Percentiles rank a stretch among this genome's conserved stretches.
Conservation (phyloP, 2,113 vertebrate species). For the Gnathonemus echidnorhynchus region DNA sequence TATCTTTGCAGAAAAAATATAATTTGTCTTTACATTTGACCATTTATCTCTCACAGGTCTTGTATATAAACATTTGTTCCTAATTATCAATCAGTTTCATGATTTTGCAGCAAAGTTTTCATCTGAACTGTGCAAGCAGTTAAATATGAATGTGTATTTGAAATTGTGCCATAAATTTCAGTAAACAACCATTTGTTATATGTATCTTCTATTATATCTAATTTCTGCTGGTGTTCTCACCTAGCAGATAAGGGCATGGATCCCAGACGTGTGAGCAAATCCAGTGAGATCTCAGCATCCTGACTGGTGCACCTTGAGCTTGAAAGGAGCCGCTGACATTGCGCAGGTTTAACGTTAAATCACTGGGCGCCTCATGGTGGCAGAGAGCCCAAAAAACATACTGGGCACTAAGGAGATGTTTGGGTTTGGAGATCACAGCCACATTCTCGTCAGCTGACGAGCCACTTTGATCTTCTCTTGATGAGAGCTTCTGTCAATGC, state of each 20-base stretch:
- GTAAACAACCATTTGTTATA: not conserved
- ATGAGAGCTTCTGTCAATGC: conserved; percentile 28
- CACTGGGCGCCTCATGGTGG: not conserved
- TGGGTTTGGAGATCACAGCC: not conserved
- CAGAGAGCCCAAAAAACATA: not conserved
- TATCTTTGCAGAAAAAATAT: not conserved
- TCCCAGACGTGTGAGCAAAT: not conserved
- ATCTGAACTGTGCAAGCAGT: not conserved
- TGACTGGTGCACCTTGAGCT: not conserved
- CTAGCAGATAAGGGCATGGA: not conserved
- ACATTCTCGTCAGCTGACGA: not conserved
- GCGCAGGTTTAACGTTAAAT: not conserved
- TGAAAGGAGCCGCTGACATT: not conserved
- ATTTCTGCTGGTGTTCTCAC: not conserved
- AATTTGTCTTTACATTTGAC: not conserved
- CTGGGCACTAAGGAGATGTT: not conserved
- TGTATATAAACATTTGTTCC: not conserved
- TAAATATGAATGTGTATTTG: not conserved
- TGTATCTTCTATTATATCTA: not conserved
- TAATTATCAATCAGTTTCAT: not conserved
- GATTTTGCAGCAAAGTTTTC: not conserved
- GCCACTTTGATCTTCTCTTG: conserved; percentile 7
- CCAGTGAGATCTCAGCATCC: not conserved
- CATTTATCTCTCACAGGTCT: not conserved
- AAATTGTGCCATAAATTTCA: not conserved